Evolutionary conservation across 2,888 invertebrate genomes (phyloP), one percentile per base, ranked within the genome.

Genomic region (Acanthococcus lagerstroemiae): DNA sequence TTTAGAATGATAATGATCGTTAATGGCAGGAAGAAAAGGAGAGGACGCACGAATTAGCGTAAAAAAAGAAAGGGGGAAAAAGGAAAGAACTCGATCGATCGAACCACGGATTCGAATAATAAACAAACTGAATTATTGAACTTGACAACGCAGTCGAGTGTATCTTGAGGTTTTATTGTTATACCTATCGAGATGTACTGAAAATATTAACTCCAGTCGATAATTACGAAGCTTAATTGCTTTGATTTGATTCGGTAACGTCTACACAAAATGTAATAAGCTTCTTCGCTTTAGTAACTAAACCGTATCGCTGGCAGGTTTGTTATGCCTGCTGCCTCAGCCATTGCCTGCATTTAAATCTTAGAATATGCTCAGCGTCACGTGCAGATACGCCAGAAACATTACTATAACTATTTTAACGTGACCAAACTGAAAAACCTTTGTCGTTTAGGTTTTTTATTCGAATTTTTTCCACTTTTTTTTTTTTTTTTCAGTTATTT

Each of bases 101-200:
- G 55, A n/a, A 55, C n/a, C 55, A 25, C 26, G 22, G 46, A 25
- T 44, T 58, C 44, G 44, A 24, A 58, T 58, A 44, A 4, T 58
- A 58, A 58, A 58, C 57, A 58, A 58, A 58, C 46, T 25, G 57
- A 58, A 58, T 58, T 45, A 58, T 58, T 58, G 57, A 58, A 58
- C 57, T 58, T 58, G 57, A 58, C 57, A 58, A 58, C 24, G 57
- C 57, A 58, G n/a, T 44, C 22, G 44, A 58, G 45, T 58, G 57
- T 45, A 58, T 58, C 57, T 4, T 58, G 45, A 24, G 37, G 37
- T 58, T 58, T 58, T 58, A 4, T 24, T 22, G 4, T 19, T 6
- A 5, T 45, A 12, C 22, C 15, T 52, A 19, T n/a, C 56, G 21
- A 37, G 17, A 30, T 12, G 56, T 25, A 25, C 24, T 46, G 15